Conservation (phyloP, 2,113 vertebrate genomes). For the Hemiscyllium ocellatum region DNA sequence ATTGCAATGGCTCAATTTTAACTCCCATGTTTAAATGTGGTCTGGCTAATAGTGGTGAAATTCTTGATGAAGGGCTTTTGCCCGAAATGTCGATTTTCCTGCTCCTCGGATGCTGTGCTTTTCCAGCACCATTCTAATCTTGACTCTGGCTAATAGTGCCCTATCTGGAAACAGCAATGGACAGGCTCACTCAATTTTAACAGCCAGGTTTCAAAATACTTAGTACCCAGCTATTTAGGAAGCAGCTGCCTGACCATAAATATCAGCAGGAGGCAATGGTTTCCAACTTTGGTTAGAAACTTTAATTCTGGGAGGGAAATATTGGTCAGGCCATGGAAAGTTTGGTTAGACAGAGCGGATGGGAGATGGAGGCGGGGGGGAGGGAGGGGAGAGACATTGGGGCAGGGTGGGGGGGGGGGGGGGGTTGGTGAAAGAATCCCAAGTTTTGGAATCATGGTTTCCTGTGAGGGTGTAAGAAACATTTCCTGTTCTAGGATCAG, state of each 20-base stretch:
- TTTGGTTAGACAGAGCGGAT: too few species aligned
- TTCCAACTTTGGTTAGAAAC: background rate
- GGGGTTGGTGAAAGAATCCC: too few species aligned
- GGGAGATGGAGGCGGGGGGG: too few species aligned
- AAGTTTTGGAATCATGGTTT: background rate
- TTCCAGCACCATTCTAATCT: too few species aligned
- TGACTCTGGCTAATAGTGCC: background rate
- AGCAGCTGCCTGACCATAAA: background rate
- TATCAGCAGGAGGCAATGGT: background rate
- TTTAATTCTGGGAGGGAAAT: background rate
- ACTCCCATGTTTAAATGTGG: background rate
- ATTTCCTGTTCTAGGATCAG: too few species aligned
- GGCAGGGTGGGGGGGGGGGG: too few species aligned
- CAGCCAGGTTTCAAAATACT: background rate
- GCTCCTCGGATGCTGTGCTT: too few species aligned
- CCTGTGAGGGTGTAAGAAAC: background rate
- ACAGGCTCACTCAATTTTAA: background rate
- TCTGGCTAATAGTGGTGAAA: background rate
- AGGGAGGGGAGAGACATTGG: fast-evolving
- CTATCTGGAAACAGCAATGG: background rate
- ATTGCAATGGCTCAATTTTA: background rate
- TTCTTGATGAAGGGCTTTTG: too few species aligned
- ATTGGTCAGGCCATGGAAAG: background rate
- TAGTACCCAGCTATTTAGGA: background rate
- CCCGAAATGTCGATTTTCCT: too few species aligned